Percentiles rank a stretch among this genome's conserved stretches.
Evolutionary conservation across 2,797 vertebrate species (phyloP).

Genomic region (Sebastes vulpes): DNA sequence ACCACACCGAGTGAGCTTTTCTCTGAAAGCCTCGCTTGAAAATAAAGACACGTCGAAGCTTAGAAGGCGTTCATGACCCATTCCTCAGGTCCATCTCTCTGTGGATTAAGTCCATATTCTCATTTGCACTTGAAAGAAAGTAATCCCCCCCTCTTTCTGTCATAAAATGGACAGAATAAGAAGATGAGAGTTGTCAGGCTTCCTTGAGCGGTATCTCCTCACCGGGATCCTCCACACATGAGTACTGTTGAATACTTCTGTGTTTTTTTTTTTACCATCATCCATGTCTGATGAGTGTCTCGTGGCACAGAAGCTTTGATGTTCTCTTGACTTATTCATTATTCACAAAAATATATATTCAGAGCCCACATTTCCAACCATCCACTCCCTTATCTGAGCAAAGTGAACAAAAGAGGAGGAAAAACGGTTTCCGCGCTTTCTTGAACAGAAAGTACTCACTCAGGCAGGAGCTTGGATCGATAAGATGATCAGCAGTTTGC

Average conservation of each 20-base stretch:
- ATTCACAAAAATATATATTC: not conserved
- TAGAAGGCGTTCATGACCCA: conserved; percentile 49
- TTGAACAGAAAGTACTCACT: not conserved
- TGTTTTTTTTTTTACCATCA: conserved; percentile 1
- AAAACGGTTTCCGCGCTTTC: not conserved
- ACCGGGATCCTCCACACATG: conserved; percentile 25
- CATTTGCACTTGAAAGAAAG: conserved; percentile 80
- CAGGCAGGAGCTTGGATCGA: not conserved
- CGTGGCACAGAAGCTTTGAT: conserved; percentile 16
- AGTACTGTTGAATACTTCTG: conserved; percentile 36
- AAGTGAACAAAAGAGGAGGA: not conserved
- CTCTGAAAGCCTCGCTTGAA: conserved; percentile 20
- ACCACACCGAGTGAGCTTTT: conserved; percentile 5
- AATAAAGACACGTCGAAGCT: conserved; percentile 44
- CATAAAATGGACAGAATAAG: conserved; percentile 56
- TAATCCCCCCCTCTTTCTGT: conserved; percentile 56
- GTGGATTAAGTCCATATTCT: conserved; percentile 74
- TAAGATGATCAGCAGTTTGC: not conserved
- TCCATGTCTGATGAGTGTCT: conserved; percentile 20
- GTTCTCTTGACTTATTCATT: conserved; percentile 9
- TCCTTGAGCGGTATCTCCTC: conserved; percentile 19
- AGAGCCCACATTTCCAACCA: not conserved
- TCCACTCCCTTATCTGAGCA: not conserved
- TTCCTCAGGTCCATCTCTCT: conserved; percentile 53
- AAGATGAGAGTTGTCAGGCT: conserved; percentile 58